Evolutionary conservation across 2,888 invertebrate species (phyloP), one percentile per base, ranked within the genome.

Genomic region (Drosophila fungiperda): DNA sequence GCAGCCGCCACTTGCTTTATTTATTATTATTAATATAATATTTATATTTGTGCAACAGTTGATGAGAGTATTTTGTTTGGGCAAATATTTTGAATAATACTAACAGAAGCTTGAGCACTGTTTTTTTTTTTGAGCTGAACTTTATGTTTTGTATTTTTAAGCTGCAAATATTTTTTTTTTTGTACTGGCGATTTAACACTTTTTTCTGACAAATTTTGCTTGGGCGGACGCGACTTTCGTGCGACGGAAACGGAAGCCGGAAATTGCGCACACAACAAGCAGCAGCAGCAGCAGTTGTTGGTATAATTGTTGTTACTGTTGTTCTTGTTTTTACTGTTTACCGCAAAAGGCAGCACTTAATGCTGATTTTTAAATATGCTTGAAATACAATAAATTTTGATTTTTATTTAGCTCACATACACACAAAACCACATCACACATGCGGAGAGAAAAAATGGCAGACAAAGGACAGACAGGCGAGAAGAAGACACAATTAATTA

Each of bases 241-340:
- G 62, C 64, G 58, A 62, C 73, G 82, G 73, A 76, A 74, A 63
- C 82, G 89, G 89, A 91, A 90, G 78, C 79, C 91, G 89, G 89
- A 89, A 90, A 90, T 91, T 90, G 86, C 87, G 87, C 87, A 76
- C 87, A 86, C 86, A 79, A 89, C 87, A 79, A 79, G 71, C 79
- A 71, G 68, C 70, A 64, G 32, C 65, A 54, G 59, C 53, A 49
- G 58, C 65, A 59, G 63, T 53, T 58, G 68, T 38, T 66, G 59
- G 29, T 29, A 29, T 69, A 62, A 60, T 50, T 59, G 42, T 55
- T 62, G 26, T 48, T 60, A 58, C 50, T 60, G 49, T 38, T 32
- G 59, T 69, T 71, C 55, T 67, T 66, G 64, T 40, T 55, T 63
- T 63, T 49, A 65, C 55, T 76, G 54, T 68, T 80, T 85, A 80